Evolutionary conservation across 2,888 invertebrate genomes (phyloP).

Genomic region (Xanthorhoe designata): DNA sequence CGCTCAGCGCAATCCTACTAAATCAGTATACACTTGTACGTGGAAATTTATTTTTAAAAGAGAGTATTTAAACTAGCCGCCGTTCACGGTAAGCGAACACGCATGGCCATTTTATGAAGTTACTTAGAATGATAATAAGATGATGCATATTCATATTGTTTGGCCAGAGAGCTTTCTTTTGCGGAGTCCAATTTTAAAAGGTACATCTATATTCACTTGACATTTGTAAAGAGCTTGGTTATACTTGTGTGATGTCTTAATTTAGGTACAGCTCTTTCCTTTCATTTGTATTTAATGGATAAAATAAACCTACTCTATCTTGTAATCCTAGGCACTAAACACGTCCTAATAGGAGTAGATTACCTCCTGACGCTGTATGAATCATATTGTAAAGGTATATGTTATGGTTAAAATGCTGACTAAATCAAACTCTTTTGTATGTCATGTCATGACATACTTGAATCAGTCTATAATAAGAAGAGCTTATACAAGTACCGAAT

Average conservation of each 20-base stretch:
- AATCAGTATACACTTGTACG: conserved; percentile 66
- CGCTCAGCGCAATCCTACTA: conserved; percentile 74
- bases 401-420: too few relatives aligned
- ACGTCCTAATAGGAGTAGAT: too few relatives aligned
- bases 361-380: too few relatives aligned
- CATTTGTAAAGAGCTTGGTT: neutral
- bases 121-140: conserved; percentile 44
- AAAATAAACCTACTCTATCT: too few relatives aligned
- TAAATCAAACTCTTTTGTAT: neutral
- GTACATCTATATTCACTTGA: neutral
- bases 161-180: conserved; percentile 37
- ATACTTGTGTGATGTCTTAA: too few relatives aligned
- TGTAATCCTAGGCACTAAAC: too few relatives aligned
- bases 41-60: conserved; percentile 66
- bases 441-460: neutral
- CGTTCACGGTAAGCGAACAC: conserved; percentile 36
- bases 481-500: neutral
- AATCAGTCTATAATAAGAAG: neutral
- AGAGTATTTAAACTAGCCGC: conserved; percentile 33
- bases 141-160: conserved; percentile 40
- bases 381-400: too few relatives aligned
- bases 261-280: too few relatives aligned
- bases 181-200: conserved; percentile 30
- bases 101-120: conserved; percentile 38
- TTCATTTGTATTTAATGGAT: too few relatives aligned